Evolutionary conservation across 2,888 invertebrate species (phyloP).

Genomic region (Subacronicta megacephala): DNA sequence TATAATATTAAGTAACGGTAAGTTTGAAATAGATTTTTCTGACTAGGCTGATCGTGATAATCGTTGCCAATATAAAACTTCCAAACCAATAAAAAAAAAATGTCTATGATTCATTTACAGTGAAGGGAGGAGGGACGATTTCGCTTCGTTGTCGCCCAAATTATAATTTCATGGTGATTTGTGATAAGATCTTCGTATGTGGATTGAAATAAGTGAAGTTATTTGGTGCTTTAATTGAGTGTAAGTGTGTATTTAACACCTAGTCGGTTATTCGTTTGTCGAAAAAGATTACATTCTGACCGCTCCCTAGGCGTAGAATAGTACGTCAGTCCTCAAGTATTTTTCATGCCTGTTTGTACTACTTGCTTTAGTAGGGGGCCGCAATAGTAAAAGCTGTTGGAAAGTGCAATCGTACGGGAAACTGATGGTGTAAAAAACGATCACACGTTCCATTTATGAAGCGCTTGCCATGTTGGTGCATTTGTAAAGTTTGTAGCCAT

Average conservation of each 20-base stretch:
- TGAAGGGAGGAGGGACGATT: constrained; percentile 84
- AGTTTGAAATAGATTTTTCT: no score
- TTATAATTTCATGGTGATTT: constrained; percentile 79
- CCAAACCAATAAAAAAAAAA: constrained; percentile 49
- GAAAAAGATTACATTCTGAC: constrained; percentile 81
- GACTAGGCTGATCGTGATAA: constrained; percentile 30
- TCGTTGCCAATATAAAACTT: constrained; percentile 38
- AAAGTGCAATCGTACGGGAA: constrained; percentile 86
- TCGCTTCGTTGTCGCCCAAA: constrained; percentile 87
- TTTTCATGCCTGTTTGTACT: constrained; percentile 88
- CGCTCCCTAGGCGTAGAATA: constrained; percentile 85
- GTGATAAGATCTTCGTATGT: constrained; percentile 73
- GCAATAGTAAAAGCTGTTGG: constrained; percentile 88
- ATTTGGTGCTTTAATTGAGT: constrained; percentile 72
- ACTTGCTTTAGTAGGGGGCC: constrained; percentile 82
- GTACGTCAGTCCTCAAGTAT: constrained; percentile 86
- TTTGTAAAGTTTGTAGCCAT: constrained; percentile 84
- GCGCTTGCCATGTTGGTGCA: constrained; percentile 75
- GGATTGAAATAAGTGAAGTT: constrained; percentile 77
- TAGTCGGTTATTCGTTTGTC: constrained; percentile 64
- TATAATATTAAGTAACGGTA: no score
- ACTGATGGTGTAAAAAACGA: constrained; percentile 82
- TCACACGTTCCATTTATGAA: constrained; percentile 83
- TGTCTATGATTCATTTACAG: constrained; percentile 83
- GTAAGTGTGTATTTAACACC: constrained; percentile 67